These are phyloP conservation scores for Trogon melanurus DNA, from an alignment of 2,113 vertebrate genomes.

Conservation along the genomic window DNA sequence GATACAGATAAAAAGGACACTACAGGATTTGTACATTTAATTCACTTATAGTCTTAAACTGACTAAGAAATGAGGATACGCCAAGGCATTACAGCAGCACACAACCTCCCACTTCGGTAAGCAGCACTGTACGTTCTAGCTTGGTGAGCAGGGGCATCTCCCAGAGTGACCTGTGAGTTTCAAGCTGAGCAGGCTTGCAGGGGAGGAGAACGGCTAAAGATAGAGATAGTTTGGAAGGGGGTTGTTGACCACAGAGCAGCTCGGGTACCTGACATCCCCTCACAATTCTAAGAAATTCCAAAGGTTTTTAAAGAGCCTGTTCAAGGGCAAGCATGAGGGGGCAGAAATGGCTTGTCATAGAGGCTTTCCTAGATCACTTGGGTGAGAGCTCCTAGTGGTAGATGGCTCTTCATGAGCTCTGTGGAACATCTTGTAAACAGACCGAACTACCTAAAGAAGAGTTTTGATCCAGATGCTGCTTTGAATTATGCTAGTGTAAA, in stretches of 20 bases:
- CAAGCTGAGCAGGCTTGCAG: not conserved
- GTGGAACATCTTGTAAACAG: not conserved
- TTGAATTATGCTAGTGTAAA: not conserved
- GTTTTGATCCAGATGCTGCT: not conserved
- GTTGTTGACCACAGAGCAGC: not conserved
- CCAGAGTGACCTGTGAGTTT: not conserved
- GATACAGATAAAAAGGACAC: constrained; percentile 77
- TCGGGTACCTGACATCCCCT: not conserved
- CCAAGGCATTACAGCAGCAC: constrained; percentile 73
- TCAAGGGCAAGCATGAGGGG: not conserved
- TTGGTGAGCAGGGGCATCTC: not conserved
- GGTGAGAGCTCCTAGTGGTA: not conserved
- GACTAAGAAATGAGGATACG: constrained; percentile 74
- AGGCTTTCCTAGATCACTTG: not conserved
- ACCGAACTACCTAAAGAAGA: not conserved
- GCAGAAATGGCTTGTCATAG: not conserved
- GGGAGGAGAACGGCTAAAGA: not conserved
- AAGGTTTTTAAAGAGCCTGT: not conserved
- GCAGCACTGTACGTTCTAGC: constrained; percentile 21
- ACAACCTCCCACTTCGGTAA: constrained; percentile 6
- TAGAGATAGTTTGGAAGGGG: not conserved
- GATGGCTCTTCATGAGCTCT: not conserved
- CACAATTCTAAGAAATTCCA: not conserved
- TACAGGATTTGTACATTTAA: constrained; percentile 78
- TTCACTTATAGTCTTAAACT: constrained; percentile 70